Base-by-base conservation (phyloP, 2,888 invertebrate species). In the Tanypteryx hageni region DNA sequence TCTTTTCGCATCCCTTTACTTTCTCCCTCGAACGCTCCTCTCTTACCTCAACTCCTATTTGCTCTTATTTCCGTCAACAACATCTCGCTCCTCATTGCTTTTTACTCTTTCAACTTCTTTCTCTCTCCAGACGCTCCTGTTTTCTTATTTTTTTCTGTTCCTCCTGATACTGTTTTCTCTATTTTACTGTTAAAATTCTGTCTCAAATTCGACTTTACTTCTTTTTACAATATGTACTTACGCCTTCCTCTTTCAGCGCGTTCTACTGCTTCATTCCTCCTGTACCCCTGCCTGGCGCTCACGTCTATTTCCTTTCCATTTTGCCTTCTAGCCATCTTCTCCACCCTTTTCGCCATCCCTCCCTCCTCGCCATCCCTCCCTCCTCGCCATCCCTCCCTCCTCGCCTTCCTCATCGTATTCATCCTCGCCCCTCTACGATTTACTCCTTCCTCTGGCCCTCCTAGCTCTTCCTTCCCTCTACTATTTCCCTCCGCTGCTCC, bases 1-100 rank as follows among this genome's bases (percentile, higher is more conserved):
- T 83, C 57, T 57, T 57, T n/a, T 56, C n/a, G n/a, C 83, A 57
- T 83, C 83, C 57, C n/a, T 27, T 76, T 76, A n/a, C n/a, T 76
- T n/a, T 10, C 83, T n/a, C 56, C 9, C 83, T 18, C 8, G 44
- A 18, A 16, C 83, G 56, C 2, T 82, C 82, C 31, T 76, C 76
- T 44, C 44, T n/a, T n/a, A 22, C 27, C 22, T 22, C 31, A 5
- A 31, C 64, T 64, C 4, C 64, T 10, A 18, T 27, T n/a, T 14
- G n/a, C 76, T 27, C 76, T 27, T n/a, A n/a, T 27, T 76, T 76
- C 27, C 76, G 27, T 27, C 22, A 11, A 76, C 22, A 16, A 27
- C 82, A 27, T 13, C 82, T 18, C 31, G 31, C 82, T 18, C 82
- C 0, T 31, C 82, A 8, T 2, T 5, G 22, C 76, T 18, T 7